Percentiles rank a stretch among this genome's conserved stretches.
Evolutionary conservation across 2,888 invertebrate species (phyloP).

Genomic region (Zelleria hepariella): DNA sequence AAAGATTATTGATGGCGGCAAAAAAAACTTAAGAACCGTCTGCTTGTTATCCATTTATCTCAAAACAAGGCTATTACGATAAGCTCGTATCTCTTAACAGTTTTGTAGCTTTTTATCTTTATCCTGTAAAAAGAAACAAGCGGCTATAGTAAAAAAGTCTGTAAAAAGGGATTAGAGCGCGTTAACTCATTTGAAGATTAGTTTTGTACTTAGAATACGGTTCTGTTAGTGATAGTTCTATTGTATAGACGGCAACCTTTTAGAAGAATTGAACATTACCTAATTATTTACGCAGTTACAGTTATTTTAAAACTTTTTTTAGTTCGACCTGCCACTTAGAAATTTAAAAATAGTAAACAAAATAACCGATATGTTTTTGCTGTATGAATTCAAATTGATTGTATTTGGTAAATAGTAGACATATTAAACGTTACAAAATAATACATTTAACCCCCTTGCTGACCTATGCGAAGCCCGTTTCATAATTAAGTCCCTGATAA

Average conservation of each 20-base stretch:
- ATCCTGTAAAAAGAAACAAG: background rate
- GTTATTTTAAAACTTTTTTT: no score
- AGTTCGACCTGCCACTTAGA: no score
- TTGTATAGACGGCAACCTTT: no score
- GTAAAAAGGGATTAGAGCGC: background rate
- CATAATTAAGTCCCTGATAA: background rate
- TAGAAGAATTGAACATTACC: no score
- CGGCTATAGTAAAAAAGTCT: slow-evolving; percentile 7
- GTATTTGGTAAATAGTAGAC: background rate
- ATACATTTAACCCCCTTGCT: background rate
- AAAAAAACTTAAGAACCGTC: background rate
- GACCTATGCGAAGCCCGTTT: background rate
- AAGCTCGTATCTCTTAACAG: slow-evolving; percentile 31
- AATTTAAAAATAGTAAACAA: no score
- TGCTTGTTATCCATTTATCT: slow-evolving; percentile 44
- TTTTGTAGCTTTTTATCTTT: slow-evolving; percentile 4
- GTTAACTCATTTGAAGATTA: background rate
- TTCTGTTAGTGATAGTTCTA: no score
- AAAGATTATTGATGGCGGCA: background rate
- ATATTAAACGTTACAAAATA: background rate
- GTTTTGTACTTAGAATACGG: background rate
- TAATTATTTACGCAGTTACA: no score
- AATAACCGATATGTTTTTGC: no score
- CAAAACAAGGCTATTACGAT: slow-evolving; percentile 46
- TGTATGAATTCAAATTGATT: no score